phyloP scores from a whole-genome alignment of 2,888 invertebrate genomes.

The Lepas anatifera region DNA sequence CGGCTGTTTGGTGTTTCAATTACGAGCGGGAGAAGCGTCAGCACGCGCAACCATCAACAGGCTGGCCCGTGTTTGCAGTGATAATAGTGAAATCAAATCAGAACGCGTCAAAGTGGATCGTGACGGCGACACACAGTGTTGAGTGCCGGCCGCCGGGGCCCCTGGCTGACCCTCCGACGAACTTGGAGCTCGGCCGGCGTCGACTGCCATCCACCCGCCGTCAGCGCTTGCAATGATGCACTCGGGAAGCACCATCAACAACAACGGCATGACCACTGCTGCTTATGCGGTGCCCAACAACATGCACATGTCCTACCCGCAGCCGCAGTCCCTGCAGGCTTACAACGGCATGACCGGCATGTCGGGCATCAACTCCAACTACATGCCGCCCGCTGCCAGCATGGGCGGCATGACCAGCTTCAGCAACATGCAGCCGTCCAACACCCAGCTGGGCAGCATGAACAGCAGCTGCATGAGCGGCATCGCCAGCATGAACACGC shows the following conservation, averaged over 20 bases:
- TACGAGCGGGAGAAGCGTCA: neutral
- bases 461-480: conserved; percentile 22
- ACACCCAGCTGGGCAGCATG: conserved; percentile 24
- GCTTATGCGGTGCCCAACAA: neutral
- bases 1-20: conserved; percentile 11
- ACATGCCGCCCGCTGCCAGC: conserved; percentile 21
- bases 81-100: conserved; percentile 14
- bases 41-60: neutral
- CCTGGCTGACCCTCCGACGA: too few relatives aligned
- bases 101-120: neutral
- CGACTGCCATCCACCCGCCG: too few relatives aligned
- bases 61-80: neutral
- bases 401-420: conserved; percentile 23
- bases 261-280: conserved; percentile 10
- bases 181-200: too few relatives aligned
- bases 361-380: conserved; percentile 23
- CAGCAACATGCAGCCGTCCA: conserved; percentile 22
- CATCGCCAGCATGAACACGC: conserved; percentile 21
- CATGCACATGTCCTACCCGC: conserved; percentile 10
- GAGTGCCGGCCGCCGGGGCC: neutral
- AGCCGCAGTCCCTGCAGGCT: neutral
- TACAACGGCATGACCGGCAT: conserved; percentile 22
- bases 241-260: conserved; percentile 19
- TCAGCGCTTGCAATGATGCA: conserved; percentile 24
- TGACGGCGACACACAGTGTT: neutral